Evolutionary conservation across 2,113 vertebrate species (phyloP).

Genomic region (Mustelus asterias): DNA sequence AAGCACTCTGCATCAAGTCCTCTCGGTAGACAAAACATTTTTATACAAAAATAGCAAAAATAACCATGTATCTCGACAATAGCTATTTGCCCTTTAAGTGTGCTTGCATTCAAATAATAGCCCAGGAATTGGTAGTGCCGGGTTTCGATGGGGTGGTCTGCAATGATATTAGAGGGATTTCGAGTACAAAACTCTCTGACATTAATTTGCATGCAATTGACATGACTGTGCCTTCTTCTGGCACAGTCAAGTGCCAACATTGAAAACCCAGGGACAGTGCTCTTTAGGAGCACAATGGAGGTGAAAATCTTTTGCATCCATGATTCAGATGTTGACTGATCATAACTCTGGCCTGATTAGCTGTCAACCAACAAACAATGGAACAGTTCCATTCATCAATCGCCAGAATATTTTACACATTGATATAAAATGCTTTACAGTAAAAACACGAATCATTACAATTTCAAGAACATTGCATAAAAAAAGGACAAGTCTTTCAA

Average conservation of each 20-base stretch:
- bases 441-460: neutral
- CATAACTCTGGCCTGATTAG: neutral
- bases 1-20: neutral
- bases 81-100: neutral
- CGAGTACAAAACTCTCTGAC: neutral
- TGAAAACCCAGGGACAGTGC: neutral
- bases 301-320: neutral
- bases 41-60: too few relatives aligned
- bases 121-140: neutral
- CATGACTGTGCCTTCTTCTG: neutral
- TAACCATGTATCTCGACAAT: neutral
- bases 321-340: neutral
- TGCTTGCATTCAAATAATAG: neutral
- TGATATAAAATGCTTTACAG: neutral
- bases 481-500: neutral
- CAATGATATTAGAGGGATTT: neutral
- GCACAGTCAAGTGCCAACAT: neutral
- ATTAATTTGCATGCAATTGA: neutral
- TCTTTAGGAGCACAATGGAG: neutral
- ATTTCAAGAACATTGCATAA: neutral
- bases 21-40: neutral
- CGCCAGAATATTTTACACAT: neutral
- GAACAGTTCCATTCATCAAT: neutral
- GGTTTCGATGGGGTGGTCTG: neutral
- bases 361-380: neutral